phyloP scores from a whole-genome alignment of 2,113 vertebrate species.

The Prunella himalayana region DNA sequence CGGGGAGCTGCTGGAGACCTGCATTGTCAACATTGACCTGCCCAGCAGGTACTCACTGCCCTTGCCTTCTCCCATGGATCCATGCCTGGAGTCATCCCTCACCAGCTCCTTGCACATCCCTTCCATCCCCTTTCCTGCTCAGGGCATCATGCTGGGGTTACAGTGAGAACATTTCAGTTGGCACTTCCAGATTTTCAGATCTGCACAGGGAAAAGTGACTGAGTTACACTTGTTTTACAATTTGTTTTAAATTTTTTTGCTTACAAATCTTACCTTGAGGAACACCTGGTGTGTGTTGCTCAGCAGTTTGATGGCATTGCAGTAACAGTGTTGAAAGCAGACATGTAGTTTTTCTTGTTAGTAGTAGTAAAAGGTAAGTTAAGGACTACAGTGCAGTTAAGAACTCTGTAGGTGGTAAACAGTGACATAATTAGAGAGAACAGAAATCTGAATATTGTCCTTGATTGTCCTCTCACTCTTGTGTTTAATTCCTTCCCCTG shows the following conservation, averaged over 20 bases:
- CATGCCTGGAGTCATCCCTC: not conserved
- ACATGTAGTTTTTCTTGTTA: not conserved
- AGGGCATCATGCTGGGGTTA: not conserved
- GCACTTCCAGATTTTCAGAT: rapidly evolving
- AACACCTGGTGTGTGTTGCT: not conserved
- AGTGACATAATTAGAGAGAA: not conserved
- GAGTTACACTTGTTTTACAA: not conserved
- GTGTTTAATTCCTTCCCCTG: not conserved
- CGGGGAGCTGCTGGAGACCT: conserved; percentile 91
- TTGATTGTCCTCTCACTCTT: not conserved
- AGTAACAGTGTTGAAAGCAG: not conserved
- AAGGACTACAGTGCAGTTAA: too few relatives aligned
- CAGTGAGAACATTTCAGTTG: not conserved
- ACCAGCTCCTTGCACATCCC: not conserved
- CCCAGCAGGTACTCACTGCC: conserved; percentile 79
- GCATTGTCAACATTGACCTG: conserved; percentile 92
- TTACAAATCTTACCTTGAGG: not conserved
- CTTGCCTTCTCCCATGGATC: not conserved
- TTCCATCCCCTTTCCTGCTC: not conserved
- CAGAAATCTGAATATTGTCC: not conserved
- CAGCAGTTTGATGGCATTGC: not conserved
- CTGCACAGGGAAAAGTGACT: not conserved
- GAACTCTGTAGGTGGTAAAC: not conserved
- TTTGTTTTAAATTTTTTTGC: not conserved
- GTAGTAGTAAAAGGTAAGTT: not conserved